These are phyloP conservation scores for Tipula lateralis DNA, from an alignment of 2,888 invertebrate species.

Conservation along the genomic window DNA sequence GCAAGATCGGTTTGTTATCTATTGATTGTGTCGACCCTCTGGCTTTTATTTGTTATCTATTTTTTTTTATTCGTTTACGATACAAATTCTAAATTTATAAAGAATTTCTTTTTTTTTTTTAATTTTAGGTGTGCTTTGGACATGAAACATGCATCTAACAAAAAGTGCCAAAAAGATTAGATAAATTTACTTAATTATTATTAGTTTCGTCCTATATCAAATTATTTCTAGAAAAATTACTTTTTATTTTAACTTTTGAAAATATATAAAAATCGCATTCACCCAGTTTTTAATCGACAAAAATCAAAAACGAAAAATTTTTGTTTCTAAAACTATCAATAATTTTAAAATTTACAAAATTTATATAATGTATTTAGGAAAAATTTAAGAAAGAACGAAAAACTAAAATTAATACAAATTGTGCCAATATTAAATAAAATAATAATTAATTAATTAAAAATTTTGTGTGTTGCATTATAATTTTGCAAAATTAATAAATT, in stretches of 20 bases:
- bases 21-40: too few relatives aligned
- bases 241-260: neutral
- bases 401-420: neutral
- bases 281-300: neutral
- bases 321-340: neutral
- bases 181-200: neutral
- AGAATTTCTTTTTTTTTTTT: neutral
- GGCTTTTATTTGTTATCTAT: too few relatives aligned
- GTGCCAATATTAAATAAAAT: conserved; percentile 20
- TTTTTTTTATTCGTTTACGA: too few relatives aligned
- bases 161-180: conserved; percentile 15
- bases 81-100: too few relatives aligned
- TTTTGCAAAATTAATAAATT: neutral
- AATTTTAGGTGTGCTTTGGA: neutral
- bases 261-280: neutral
- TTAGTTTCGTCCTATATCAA: neutral
- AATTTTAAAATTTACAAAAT: conserved; percentile 24
- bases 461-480: conserved; percentile 6
- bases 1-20: too few relatives aligned
- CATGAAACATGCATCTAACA: neutral
- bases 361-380: neutral
- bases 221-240: neutral
- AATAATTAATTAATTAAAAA: neutral
- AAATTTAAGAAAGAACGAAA: neutral
- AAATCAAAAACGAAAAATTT: neutral